Conservation (phyloP, 2,888 invertebrate species). For the Plagodis pulveraria region DNA sequence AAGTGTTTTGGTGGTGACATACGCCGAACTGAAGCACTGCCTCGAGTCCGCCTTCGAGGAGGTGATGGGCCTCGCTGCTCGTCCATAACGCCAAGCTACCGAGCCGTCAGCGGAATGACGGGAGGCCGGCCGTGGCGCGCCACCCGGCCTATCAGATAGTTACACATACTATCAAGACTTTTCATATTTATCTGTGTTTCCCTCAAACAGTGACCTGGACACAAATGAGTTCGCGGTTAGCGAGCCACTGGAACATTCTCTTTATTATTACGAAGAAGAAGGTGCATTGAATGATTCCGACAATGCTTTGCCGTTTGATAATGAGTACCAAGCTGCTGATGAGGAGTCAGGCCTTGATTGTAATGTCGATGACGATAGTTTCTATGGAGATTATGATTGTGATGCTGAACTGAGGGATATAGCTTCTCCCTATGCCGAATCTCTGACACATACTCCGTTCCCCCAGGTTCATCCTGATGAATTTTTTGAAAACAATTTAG, state of each 20-base stretch:
- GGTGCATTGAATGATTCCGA: background rate
- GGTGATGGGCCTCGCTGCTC: slow-evolving; percentile 79
- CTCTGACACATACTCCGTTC: no score
- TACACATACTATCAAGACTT: background rate
- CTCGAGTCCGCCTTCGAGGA: slow-evolving; percentile 96
- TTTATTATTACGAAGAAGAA: background rate
- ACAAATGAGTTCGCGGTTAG: background rate
- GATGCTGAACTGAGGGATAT: no score
- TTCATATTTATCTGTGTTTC: no score
- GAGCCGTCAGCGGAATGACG: no score
- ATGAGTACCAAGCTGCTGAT: background rate
- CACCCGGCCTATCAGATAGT: background rate
- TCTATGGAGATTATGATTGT: no score
- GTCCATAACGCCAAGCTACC: slow-evolving; percentile 24
- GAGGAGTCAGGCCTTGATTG: background rate
- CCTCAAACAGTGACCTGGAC: background rate
- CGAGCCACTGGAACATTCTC: background rate
- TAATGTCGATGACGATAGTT: no score
- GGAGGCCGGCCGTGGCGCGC: no score
- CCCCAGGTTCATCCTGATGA: no score
- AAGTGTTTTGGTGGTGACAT: slow-evolving; percentile 97
- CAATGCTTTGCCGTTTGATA: background rate
- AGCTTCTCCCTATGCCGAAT: no score
- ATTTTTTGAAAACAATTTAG: no score
- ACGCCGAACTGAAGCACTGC: slow-evolving; percentile 97